phyloP scores from a whole-genome alignment of 2,797 vertebrate species.

The Rhinoraja longicauda region DNA sequence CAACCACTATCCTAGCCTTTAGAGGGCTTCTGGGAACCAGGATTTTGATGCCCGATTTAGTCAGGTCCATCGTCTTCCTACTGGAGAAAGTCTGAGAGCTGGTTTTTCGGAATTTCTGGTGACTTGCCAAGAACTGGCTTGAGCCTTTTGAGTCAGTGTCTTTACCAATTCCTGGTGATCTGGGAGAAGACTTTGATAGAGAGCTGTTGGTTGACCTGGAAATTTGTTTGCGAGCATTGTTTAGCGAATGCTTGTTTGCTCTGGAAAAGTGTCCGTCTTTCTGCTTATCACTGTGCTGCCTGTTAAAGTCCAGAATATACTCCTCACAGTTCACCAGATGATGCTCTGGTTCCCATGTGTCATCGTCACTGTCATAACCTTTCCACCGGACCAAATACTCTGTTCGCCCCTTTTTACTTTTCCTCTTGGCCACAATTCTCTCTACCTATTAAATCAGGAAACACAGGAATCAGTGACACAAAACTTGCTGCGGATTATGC shows the following conservation, averaged over 20 bases:
- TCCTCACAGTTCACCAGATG: slow-evolving; percentile 85
- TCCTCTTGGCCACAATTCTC: slow-evolving; percentile 81
- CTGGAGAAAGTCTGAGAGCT: slow-evolving; percentile 56
- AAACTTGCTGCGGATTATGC: background rate
- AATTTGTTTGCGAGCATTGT: slow-evolving; percentile 68
- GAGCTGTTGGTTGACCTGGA: slow-evolving; percentile 66
- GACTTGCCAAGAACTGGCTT: slow-evolving; percentile 56
- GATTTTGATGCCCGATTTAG: slow-evolving; percentile 90
- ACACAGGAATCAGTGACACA: slow-evolving; percentile 31
- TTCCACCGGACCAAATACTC: slow-evolving; percentile 92
- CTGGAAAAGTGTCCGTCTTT: slow-evolving; percentile 64
- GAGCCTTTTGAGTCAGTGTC: slow-evolving; percentile 56
- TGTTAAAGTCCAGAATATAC: slow-evolving; percentile 87
- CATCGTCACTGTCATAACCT: slow-evolving; percentile 81
- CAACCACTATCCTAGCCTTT: slow-evolving; percentile 71
- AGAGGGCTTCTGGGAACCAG: slow-evolving; percentile 93
- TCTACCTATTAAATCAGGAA: slow-evolving; percentile 70
- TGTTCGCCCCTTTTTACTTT: slow-evolving; percentile 82
- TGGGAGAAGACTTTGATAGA: slow-evolving; percentile 60
- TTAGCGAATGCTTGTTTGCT: slow-evolving; percentile 73
- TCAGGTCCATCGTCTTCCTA: slow-evolving; percentile 82
- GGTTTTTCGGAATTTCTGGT: slow-evolving; percentile 65
- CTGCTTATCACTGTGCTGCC: slow-evolving; percentile 64
- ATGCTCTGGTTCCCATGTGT: slow-evolving; percentile 91
- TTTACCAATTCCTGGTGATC: slow-evolving; percentile 56